Evolutionary conservation across 2,888 invertebrate genomes (phyloP), one percentile per base, ranked within the genome.

Genomic region (Serrognathus titanus): DNA sequence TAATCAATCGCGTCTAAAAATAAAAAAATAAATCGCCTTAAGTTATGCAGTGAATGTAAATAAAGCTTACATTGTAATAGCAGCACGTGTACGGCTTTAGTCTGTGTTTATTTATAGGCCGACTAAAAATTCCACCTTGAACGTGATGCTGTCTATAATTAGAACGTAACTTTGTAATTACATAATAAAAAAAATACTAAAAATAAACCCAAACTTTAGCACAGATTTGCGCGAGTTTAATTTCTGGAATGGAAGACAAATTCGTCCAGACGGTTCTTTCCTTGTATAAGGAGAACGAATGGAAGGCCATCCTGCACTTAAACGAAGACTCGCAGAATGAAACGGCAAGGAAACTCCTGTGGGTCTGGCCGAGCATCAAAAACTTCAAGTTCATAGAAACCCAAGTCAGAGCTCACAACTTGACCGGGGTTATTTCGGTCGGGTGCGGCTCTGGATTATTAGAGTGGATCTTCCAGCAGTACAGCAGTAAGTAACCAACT

Each of bases 381-480:
- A 86, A 88, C 72, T 81, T 91, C 48, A 62, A 69, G 7, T 87
- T 85, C 70, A 73, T 91, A 0, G 77, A 80, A 62, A 65, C 75
- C 3, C 69, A 79, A 48, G 67, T 88, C 50, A 57, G 63, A 12
- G 70, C 79, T 37, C 70, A 81, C 12, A 62, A 77, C 4, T 78
- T 85, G 63, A 69, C 74, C 5, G 78, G 78, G 24, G 75, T 91
- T 39, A 72, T 86, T 54, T 91, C 91, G 63, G 76, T 92, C 37
- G 92, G 92, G 1, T 92, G 92, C 72, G 92, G 92, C 10, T 86
- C 86, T 61, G 92, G 92, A 0, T 77, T 92, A n/a, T 78, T 92
- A 35, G 92, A 92, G 75, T 92, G 92, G 91, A 83, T 92, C 63
- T 77, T 92, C 47, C 78, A 78, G 43, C 77, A 84, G 73, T 83